Conservation (phyloP, 2,113 vertebrate species). For the Salvator merianae region DNA sequence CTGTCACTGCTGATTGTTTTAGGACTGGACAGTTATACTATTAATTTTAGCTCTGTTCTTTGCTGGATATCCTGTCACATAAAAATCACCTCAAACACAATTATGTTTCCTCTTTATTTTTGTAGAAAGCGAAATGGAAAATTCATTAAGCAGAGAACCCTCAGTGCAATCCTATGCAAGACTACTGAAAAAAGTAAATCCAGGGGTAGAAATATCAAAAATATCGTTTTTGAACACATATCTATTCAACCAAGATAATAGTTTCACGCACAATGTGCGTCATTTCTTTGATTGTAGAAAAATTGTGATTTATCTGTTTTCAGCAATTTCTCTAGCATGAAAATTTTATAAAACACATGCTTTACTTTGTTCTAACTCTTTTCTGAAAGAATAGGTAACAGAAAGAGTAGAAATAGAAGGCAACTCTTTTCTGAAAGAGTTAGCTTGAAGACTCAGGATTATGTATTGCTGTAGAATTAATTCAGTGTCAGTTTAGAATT, state of each 20-base stretch:
- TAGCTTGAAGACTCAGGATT: not conserved
- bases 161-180: not conserved
- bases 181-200: not conserved
- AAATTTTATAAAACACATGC: not conserved
- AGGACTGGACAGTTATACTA: not conserved
- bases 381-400: not conserved
- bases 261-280: not conserved
- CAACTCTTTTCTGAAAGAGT: not conserved
- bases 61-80: not conserved
- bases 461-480: not conserved
- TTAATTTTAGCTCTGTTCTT: not conserved
- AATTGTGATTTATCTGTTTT: not conserved
- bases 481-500: slow-evolving; percentile 12
- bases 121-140: not conserved
- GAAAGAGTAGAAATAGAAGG: too few relatives aligned
- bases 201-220: not conserved
- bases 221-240: not conserved
- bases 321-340: not conserved
- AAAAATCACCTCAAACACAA: not conserved
- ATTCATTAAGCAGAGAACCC: not conserved
- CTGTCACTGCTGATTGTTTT: too few relatives aligned
- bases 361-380: not conserved
- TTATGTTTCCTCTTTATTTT: not conserved
- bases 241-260: not conserved
- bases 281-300: not conserved